These are phyloP conservation scores for Bostrychus sinensis DNA, from an alignment of 2,113 vertebrate species.

Conservation along the genomic window DNA sequence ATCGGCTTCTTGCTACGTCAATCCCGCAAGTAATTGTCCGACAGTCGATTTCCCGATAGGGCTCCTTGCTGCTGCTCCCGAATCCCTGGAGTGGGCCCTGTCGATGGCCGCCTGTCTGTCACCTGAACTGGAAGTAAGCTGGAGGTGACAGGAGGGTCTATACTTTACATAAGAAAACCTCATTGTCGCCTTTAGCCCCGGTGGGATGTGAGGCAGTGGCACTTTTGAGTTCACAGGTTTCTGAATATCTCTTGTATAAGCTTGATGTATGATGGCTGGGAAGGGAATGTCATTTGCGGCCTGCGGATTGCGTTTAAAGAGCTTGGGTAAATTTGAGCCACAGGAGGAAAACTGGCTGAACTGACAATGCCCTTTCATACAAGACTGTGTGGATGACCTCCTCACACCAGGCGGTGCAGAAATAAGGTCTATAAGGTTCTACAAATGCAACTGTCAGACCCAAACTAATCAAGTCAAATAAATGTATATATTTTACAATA, in stretches of 20 bases:
- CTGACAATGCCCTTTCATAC: background rate
- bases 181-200: background rate
- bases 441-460: too few species aligned
- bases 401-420: background rate
- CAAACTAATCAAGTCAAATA: too few species aligned
- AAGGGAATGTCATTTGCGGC: background rate
- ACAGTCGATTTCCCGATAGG: slow-evolving; percentile 35
- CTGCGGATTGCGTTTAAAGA: background rate
- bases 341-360: background rate
- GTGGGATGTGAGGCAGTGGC: background rate
- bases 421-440: too few species aligned
- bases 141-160: slow-evolving; percentile 4
- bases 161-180: background rate
- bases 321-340: background rate
- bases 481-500: too few species aligned
- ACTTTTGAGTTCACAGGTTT: background rate
- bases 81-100: slow-evolving; percentile 12
- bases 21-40: slow-evolving; percentile 26
- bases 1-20: slow-evolving; percentile 16
- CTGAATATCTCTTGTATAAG: background rate
- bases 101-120: slow-evolving; percentile 53
- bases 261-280: background rate
- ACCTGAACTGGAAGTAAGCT: background rate
- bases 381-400: background rate
- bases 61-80: background rate